These are phyloP conservation scores for Dicaeum eximium DNA, from an alignment of 2,113 vertebrate species.

Conservation along the genomic window DNA sequence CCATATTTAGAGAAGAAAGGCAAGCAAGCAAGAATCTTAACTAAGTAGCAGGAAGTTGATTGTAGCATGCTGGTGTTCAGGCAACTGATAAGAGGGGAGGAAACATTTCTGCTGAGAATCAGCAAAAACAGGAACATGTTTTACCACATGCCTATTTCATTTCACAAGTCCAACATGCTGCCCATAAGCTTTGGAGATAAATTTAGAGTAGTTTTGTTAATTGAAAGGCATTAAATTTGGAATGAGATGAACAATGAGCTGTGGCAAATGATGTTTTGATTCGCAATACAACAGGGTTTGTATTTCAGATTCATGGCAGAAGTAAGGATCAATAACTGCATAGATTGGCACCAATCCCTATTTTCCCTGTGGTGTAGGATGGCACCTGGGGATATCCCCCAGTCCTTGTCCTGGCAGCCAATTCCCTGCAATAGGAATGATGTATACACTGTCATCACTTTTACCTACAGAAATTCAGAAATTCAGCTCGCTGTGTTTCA, in stretches of 20 bases:
- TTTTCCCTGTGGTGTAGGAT: neutral
- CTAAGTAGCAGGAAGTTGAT: constrained; percentile 30
- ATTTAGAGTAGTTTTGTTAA: neutral
- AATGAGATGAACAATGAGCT: neutral
- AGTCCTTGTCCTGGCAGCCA: neutral
- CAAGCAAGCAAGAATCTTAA: constrained; percentile 40
- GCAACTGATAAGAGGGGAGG: neutral
- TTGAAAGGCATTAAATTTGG: neutral
- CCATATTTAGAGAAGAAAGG: constrained; percentile 19
- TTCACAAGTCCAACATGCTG: neutral
- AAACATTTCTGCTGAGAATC: constrained; percentile 14
- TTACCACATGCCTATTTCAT: neutral
- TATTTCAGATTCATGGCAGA: neutral
- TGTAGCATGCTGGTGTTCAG: neutral
- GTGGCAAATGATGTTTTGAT: neutral
- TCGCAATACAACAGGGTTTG: neutral
- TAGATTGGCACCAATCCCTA: neutral
- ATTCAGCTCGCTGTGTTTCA: neutral
- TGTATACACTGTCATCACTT: neutral
- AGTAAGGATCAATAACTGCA: neutral
- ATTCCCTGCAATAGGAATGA: neutral
- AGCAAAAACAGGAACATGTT: neutral
- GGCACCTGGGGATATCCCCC: neutral
- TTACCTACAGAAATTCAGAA: neutral
- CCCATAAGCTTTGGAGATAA: neutral